These are phyloP conservation scores for Okapia johnstoni DNA, from an alignment of 2,113 vertebrate species.

Conservation along the genomic window DNA sequence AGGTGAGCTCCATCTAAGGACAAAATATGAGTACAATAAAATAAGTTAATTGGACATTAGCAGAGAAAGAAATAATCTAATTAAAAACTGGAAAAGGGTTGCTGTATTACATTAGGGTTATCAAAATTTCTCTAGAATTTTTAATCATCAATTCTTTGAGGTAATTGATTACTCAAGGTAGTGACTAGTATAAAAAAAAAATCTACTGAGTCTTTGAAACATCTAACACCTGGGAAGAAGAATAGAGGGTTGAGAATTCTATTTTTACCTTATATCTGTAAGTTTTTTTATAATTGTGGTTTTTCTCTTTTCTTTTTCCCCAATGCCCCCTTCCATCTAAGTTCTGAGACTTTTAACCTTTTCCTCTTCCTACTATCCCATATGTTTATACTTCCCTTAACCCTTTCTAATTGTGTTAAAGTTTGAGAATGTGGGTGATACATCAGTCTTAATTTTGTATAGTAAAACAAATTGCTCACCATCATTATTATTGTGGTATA, in stretches of 20 bases:
- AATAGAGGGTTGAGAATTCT: neutral
- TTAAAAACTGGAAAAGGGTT: neutral
- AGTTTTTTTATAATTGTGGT: neutral
- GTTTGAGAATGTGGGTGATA: neutral
- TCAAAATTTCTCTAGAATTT: neutral
- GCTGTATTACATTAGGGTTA: neutral
- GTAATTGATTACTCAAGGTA: neutral
- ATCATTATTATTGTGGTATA: neutral
- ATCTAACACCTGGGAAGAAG: neutral
- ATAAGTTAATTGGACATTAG: neutral
- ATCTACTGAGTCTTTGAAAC: neutral
- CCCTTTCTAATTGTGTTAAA: neutral
- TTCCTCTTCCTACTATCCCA: neutral
- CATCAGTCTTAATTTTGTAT: neutral
- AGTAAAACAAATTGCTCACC: neutral
- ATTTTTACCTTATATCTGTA: neutral
- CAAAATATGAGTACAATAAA: neutral
- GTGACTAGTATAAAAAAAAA: neutral
- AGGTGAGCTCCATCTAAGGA: neutral
- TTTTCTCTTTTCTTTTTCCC: neutral
- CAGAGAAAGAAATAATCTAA: neutral
- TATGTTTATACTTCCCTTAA: neutral
- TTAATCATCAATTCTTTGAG: neutral
- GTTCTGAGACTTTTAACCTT: neutral
- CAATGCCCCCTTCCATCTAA: neutral